A percentile compares a stretch with the other conserved stretches of the same genome.
These are phyloP conservation scores for Laticauda laticaudata DNA, from an alignment of 2,113 vertebrate genomes.

Conservation along the genomic window DNA sequence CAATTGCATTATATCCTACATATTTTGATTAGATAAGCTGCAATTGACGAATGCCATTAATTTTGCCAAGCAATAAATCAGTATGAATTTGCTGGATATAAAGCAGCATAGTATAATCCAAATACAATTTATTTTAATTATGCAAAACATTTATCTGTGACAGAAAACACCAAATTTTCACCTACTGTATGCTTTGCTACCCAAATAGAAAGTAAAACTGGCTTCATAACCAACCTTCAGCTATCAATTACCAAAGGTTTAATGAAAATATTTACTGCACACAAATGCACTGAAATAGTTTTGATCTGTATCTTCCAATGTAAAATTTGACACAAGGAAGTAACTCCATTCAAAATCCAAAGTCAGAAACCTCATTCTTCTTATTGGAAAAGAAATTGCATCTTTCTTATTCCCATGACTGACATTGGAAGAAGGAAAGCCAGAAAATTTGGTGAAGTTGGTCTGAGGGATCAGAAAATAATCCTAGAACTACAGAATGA, in stretches of 20 bases:
- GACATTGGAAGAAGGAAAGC: background rate
- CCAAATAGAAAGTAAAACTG: background rate
- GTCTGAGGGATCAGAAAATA: background rate
- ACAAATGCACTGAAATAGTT: background rate
- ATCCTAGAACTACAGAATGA: background rate
- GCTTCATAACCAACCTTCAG: background rate
- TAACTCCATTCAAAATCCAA: background rate
- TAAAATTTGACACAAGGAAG: background rate
- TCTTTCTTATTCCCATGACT: background rate
- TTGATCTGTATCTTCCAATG: background rate
- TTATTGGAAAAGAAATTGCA: background rate
- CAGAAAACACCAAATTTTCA: rapidly evolving
- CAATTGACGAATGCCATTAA: background rate
- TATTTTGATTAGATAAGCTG: background rate
- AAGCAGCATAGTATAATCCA: background rate
- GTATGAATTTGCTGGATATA: background rate
- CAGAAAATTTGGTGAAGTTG: background rate
- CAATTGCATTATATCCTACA: background rate
- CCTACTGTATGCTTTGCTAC: background rate
- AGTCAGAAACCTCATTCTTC: background rate
- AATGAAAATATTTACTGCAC: background rate
- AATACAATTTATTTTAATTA: background rate
- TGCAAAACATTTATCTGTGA: rapidly evolving
- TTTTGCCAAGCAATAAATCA: background rate
- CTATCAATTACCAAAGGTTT: background rate